phyloP scores from a whole-genome alignment of 2,113 vertebrate species.

The Lampris incognitus region DNA sequence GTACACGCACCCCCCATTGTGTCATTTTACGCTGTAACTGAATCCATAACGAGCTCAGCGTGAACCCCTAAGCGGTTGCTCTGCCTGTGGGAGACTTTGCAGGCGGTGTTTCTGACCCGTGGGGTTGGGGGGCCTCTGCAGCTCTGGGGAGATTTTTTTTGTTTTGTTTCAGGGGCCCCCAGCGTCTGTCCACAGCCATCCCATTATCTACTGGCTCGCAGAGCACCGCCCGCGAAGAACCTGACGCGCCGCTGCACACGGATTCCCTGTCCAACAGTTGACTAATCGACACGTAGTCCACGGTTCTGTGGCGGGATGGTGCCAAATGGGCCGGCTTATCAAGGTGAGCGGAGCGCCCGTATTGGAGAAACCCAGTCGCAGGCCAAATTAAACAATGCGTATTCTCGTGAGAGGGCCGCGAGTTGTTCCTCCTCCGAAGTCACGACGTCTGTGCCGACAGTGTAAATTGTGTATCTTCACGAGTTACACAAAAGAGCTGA shows the following conservation, averaged over 20 bases:
- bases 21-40: constrained; percentile 21
- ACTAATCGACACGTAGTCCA: too few relatives aligned
- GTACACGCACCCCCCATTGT: constrained; percentile 12
- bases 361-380: too few relatives aligned
- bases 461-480: too few relatives aligned
- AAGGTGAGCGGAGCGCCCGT: too few relatives aligned
- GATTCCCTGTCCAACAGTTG: too few relatives aligned
- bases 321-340: too few relatives aligned
- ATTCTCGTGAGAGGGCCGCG: too few relatives aligned
- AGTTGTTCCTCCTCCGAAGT: too few relatives aligned
- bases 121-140: background rate
- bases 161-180: constrained; percentile 20
- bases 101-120: constrained; percentile 1
- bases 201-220: constrained; percentile 10
- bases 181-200: background rate
- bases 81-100: constrained; percentile 3
- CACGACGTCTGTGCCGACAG: too few relatives aligned
- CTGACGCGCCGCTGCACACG: background rate
- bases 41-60: constrained; percentile 21
- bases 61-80: background rate
- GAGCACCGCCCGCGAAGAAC: background rate
- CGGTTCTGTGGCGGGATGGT: too few relatives aligned
- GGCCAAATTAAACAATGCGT: too few relatives aligned
- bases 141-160: constrained; percentile 10
- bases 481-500: too few relatives aligned